Evolutionary conservation across 2,797 vertebrate species (phyloP).

Genomic region (Pantherophis alleghaniensis): DNA sequence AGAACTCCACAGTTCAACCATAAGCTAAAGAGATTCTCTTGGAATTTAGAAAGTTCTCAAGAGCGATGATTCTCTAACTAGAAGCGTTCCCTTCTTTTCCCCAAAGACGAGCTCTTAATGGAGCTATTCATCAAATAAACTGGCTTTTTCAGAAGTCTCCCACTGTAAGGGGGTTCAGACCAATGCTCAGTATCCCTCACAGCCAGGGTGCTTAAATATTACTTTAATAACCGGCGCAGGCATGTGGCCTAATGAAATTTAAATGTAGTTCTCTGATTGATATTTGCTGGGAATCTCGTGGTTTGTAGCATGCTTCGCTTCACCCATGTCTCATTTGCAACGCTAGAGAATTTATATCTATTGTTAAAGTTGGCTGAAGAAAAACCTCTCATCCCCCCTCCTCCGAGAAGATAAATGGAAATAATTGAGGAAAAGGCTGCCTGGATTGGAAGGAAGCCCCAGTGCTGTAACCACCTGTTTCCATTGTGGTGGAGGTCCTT

Average conservation of each 20-base stretch:
- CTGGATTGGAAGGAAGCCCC: not conserved
- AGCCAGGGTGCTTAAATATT: not conserved
- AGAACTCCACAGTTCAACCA: not conserved
- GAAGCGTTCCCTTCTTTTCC: not conserved
- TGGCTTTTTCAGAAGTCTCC: not conserved
- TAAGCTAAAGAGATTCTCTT: not conserved
- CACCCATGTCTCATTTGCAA: not conserved
- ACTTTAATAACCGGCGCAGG: constrained; percentile 9
- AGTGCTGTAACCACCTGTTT: not conserved
- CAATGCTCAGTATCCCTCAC: not conserved
- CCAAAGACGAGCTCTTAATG: not conserved
- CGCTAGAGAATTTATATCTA: not conserved
- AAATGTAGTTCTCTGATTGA: constrained; percentile 13
- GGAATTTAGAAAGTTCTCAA: not conserved
- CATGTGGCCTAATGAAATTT: constrained; percentile 11
- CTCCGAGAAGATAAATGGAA: not conserved
- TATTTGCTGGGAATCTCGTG: not conserved
- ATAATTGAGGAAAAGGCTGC: not conserved
- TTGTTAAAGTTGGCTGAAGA: not conserved
- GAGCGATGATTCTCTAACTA: not conserved
- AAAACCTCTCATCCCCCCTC: not conserved
- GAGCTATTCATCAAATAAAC: not conserved
- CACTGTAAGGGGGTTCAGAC: not conserved
- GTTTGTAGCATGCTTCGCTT: not conserved
- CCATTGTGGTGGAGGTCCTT: not conserved